Conservation (phyloP, 2,113 vertebrate species). For the Pionites leucogaster region DNA sequence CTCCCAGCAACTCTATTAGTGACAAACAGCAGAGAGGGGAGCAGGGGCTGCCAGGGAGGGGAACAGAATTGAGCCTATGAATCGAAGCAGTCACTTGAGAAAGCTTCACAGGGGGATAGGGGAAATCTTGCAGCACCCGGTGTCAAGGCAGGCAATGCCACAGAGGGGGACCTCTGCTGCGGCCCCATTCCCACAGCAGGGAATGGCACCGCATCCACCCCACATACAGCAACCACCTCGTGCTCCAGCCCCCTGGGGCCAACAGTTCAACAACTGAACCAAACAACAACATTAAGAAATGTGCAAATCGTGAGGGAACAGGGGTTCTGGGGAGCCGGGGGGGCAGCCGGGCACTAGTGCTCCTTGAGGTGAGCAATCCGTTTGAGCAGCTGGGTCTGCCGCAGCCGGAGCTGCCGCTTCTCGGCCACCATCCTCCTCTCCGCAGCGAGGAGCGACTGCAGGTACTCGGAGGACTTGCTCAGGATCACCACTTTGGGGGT, state of each 20-base stretch:
- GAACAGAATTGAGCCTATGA: fast-evolving
- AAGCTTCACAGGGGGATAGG: not conserved
- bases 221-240: fast-evolving
- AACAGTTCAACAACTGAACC: not conserved
- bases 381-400: constrained; percentile 85
- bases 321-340: fast-evolving
- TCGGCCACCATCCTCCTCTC: constrained; percentile 85
- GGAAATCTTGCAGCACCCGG: not conserved
- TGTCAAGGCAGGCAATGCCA: not conserved
- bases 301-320: constrained; percentile 74
- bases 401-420: constrained; percentile 83
- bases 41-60: not conserved
- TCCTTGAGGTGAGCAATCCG: constrained; percentile 83
- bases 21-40: not conserved
- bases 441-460: constrained; percentile 77
- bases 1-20: fast-evolving
- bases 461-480: constrained; percentile 89
- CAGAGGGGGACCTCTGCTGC: fast-evolving
- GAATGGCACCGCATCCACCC: not conserved
- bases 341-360: constrained; percentile 60
- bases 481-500: constrained; percentile 94
- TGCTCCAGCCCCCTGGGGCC: not conserved
- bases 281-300: not conserved
- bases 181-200: not conserved
- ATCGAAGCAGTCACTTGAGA: not conserved